Conservation (phyloP, 2,888 invertebrate genomes). For the Actias luna region DNA sequence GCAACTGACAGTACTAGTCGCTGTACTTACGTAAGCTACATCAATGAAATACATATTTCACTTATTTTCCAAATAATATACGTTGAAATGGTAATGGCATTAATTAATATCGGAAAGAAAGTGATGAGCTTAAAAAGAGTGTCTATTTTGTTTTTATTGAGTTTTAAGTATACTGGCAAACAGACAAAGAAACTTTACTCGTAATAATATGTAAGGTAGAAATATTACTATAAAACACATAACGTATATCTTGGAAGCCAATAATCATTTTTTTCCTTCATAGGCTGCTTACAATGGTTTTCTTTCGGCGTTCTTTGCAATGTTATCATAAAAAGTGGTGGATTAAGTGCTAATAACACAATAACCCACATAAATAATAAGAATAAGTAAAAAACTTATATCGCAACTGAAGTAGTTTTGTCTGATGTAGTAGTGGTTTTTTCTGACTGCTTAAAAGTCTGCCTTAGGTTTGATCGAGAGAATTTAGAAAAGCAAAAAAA, state of each 20-base stretch:
- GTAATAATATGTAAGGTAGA: too few relatives aligned
- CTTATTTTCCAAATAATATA: too few relatives aligned
- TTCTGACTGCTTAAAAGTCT: conserved; percentile 8
- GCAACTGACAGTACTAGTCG: too few relatives aligned
- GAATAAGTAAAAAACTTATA: conserved; percentile 49
- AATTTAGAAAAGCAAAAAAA: background rate
- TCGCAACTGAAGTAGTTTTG: conserved; percentile 29
- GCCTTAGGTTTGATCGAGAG: background rate
- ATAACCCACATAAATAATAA: conserved; percentile 64
- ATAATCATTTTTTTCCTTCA: background rate
- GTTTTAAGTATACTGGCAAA: too few relatives aligned
- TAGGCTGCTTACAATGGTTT: background rate
- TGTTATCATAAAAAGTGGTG: conserved; percentile 37
- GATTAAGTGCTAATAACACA: conserved; percentile 61
- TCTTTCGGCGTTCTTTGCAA: background rate
- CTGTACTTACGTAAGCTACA: too few relatives aligned
- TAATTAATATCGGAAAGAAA: too few relatives aligned
- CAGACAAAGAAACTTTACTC: too few relatives aligned
- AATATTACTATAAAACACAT: background rate
- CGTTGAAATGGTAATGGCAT: too few relatives aligned
- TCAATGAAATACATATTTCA: too few relatives aligned
- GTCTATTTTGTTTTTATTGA: too few relatives aligned
- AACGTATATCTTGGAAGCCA: background rate
- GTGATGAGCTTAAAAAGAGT: too few relatives aligned
- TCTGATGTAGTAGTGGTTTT: conserved; percentile 12